phyloP scores from a whole-genome alignment of 2,797 vertebrate genomes.

The Mycteria americana region DNA sequence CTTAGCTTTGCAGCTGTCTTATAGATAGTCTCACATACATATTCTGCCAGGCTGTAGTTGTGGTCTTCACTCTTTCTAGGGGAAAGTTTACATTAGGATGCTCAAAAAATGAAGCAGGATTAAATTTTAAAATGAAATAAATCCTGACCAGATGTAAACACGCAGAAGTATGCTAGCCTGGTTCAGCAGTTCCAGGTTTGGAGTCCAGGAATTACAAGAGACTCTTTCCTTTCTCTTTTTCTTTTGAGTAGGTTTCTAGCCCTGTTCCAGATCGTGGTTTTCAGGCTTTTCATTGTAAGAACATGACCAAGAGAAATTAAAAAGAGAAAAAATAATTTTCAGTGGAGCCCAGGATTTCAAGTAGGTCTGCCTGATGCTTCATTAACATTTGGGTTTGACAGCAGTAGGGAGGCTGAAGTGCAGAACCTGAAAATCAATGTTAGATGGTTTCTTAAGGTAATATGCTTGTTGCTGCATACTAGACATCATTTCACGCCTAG shows the following conservation, averaged over 20 bases:
- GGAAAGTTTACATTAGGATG: not conserved
- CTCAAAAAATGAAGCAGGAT: not conserved
- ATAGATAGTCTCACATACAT: not conserved
- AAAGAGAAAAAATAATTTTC: not conserved
- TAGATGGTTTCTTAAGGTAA: not conserved
- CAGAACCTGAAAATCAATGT: not conserved
- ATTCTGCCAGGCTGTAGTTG: not conserved
- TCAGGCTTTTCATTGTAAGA: not conserved
- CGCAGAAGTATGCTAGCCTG: not conserved
- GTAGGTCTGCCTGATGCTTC: not conserved
- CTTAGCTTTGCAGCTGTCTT: not conserved
- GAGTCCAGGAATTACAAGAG: not conserved
- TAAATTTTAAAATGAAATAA: not conserved
- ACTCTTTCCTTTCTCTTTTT: not conserved
- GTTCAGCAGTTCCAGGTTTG: not conserved
- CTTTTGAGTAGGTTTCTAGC: not conserved
- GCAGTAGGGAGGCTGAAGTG: not conserved
- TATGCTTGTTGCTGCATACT: not conserved
- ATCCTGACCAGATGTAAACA: not conserved
- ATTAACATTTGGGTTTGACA: not conserved
- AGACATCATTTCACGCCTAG: not conserved
- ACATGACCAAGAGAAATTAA: not conserved
- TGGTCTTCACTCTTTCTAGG: not conserved
- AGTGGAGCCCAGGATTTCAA: not conserved
- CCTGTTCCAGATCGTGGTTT: not conserved